Evolutionary conservation across 2,888 invertebrate species (phyloP).

Genomic region (Charanyca ferruginea): DNA sequence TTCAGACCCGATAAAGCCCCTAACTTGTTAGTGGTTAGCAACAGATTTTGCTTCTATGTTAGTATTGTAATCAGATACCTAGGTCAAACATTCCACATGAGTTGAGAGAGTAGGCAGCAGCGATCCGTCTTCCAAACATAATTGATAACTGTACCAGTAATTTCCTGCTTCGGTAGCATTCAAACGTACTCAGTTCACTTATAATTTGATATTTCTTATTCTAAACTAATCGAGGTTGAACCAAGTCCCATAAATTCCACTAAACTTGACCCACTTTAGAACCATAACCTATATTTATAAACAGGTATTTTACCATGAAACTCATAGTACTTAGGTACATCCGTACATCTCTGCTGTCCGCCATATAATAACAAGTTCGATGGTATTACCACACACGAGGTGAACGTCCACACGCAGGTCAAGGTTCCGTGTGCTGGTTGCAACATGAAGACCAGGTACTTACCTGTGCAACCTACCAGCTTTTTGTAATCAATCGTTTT

Average conservation of each 20-base stretch:
- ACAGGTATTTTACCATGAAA: not conserved
- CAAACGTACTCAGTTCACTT: no score
- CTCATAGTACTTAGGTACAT: constrained; percentile 8
- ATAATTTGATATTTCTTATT: no score
- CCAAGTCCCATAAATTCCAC: not conserved
- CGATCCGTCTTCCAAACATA: no score
- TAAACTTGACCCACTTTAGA: constrained; percentile 24
- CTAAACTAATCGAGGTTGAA: no score
- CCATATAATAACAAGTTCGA: constrained; percentile 26
- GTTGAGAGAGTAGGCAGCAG: no score
- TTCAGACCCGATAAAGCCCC: no score
- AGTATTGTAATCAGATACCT: no score
- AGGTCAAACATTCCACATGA: no score
- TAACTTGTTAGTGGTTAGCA: no score
- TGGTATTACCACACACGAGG: constrained; percentile 45
- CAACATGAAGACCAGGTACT: constrained; percentile 12
- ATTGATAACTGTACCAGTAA: no score
- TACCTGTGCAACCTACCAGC: constrained; percentile 42
- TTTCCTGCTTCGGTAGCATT: no score
- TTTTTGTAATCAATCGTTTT: constrained; percentile 45
- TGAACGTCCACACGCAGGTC: constrained; percentile 51
- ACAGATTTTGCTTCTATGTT: no score
- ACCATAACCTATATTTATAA: constrained; percentile 25
- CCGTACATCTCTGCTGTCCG: constrained; percentile 19
- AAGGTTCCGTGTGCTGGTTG: constrained; percentile 38